Evolutionary conservation across 2,113 vertebrate genomes (phyloP).

Genomic region (Cricetomys ansorgei): DNA sequence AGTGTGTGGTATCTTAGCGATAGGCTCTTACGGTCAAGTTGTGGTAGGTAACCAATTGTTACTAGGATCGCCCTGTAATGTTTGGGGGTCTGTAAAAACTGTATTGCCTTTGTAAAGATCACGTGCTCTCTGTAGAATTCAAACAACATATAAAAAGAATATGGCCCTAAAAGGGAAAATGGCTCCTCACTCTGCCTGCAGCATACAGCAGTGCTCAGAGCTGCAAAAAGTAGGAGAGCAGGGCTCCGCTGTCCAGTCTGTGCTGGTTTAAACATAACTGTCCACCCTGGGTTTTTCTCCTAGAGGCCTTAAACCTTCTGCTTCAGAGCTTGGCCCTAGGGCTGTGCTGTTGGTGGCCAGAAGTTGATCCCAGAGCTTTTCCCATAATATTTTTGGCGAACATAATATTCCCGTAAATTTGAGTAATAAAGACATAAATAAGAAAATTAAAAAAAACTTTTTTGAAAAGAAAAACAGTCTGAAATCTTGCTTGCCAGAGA

Average conservation of each 20-base stretch:
- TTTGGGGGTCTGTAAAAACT: neutral
- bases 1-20: neutral
- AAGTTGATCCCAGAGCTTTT: neutral
- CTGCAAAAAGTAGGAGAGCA: fast-evolving
- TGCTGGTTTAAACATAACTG: neutral
- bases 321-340: neutral
- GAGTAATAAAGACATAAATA: neutral
- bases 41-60: neutral
- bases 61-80: neutral
- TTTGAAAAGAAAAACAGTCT: neutral
- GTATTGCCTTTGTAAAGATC: neutral
- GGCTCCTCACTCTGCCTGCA: neutral
- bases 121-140: neutral
- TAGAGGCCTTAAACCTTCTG: fast-evolving
- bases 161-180: neutral
- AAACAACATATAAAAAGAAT: neutral
- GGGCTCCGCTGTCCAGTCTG: neutral
- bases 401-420: neutral
- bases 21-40: neutral
- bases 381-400: neutral
- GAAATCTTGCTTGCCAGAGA: neutral
- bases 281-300: neutral
- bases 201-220: neutral
- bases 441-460: neutral
- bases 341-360: neutral